Evolutionary conservation across 2,113 vertebrate genomes (phyloP).

Genomic region (Oreotrochilus melanogaster): DNA sequence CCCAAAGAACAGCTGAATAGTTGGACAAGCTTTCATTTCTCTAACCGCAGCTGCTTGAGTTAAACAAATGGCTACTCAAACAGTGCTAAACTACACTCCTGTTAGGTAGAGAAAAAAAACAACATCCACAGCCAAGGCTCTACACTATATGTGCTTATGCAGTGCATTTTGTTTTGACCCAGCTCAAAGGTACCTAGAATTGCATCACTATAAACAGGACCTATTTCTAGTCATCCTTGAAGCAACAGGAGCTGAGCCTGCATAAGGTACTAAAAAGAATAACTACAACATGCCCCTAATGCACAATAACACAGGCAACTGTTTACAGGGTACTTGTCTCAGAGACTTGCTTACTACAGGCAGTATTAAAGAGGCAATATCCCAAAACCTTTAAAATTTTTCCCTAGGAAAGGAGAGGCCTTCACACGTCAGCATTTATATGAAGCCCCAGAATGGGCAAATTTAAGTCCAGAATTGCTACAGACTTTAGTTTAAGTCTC

Average conservation of each 20-base stretch:
- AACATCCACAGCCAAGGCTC: background rate
- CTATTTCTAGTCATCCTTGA: background rate
- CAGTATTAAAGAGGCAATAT: background rate
- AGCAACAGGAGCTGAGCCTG: background rate
- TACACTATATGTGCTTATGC: background rate
- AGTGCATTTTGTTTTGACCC: background rate
- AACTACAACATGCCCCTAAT: background rate
- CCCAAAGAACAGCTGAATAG: background rate
- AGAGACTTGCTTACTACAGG: background rate
- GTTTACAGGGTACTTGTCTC: background rate
- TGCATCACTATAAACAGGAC: background rate
- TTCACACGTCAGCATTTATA: background rate
- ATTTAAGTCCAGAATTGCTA: background rate
- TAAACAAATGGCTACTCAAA: background rate
- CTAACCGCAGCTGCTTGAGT: background rate
- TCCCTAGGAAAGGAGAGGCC: background rate
- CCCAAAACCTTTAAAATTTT: background rate
- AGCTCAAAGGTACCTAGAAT: background rate
- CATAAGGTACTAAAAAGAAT: background rate
- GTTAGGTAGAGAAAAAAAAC: background rate
- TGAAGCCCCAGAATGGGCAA: background rate
- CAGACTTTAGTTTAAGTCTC: background rate
- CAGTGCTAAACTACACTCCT: background rate
- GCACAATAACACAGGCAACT: background rate
- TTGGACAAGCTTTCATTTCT: background rate